Conservation (phyloP, 2,113 vertebrate genomes). For the Clarias macrocephalus region DNA sequence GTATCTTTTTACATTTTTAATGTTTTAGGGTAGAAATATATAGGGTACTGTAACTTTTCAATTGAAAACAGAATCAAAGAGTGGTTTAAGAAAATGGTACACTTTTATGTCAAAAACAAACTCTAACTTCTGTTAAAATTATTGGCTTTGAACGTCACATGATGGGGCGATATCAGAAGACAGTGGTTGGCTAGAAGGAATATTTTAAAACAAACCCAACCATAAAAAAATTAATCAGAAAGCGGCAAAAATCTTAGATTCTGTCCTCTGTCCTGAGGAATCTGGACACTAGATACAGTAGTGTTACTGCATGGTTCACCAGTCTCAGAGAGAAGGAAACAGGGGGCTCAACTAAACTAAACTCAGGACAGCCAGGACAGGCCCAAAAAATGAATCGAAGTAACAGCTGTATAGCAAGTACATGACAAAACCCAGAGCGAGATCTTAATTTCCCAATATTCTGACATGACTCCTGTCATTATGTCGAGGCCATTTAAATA, state of each 20-base stretch:
- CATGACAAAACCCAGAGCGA: background rate
- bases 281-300: background rate
- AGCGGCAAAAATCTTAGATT: background rate
- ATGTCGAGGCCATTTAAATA: too few relatives aligned
- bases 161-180: background rate
- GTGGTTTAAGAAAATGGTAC: background rate
- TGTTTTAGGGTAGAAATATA: too few relatives aligned
- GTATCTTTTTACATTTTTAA: background rate
- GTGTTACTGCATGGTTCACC: background rate
- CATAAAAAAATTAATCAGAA: background rate
- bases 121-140: background rate
- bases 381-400: background rate
- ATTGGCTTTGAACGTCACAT: background rate
- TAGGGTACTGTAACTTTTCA: too few relatives aligned
- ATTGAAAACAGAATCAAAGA: background rate
- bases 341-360: background rate
- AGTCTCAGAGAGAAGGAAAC: background rate
- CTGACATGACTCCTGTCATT: background rate
- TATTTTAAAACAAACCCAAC: background rate
- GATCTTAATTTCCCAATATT: too few relatives aligned
- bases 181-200: background rate
- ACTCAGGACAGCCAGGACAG: background rate
- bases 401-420: background rate
- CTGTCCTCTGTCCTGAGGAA: background rate
- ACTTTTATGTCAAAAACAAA: background rate